These are phyloP conservation scores for Ferrisia virgata DNA, from an alignment of 2,888 invertebrate genomes.

Conservation along the genomic window DNA sequence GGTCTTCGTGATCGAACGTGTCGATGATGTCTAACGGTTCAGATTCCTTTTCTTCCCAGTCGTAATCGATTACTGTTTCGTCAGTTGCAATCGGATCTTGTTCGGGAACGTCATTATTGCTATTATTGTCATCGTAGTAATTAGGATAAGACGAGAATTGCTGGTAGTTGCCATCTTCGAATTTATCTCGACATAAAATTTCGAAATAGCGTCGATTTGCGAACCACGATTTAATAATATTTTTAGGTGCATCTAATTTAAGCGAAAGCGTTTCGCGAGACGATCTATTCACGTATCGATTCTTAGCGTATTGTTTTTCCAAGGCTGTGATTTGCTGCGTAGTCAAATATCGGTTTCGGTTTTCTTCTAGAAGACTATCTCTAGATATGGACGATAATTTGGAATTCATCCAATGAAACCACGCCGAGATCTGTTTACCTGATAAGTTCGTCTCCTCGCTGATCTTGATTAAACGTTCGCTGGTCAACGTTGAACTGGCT, in stretches of 20 bases:
- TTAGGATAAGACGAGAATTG: neutral
- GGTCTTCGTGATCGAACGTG: neutral
- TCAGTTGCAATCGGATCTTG: neutral
- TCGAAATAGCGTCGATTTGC: neutral
- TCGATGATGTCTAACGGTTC: neutral
- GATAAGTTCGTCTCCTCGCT: neutral
- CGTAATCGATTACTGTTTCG: neutral
- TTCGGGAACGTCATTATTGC: neutral
- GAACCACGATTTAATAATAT: constrained; percentile 4
- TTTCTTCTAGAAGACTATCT: neutral
- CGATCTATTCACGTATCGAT: neutral
- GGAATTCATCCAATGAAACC: constrained; percentile 8
- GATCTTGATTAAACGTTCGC: neutral
- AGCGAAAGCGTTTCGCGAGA: neutral
- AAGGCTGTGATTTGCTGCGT: neutral
- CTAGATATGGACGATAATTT: neutral
- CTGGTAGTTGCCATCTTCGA: neutral
- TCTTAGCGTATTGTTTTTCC: neutral
- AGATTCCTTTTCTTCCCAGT: neutral
- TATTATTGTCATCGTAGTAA: neutral
- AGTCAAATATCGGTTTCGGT: constrained; percentile 1
- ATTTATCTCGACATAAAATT: neutral
- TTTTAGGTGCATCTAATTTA: neutral
- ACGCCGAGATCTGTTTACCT: neutral
- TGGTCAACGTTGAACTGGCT: neutral